Percentiles rank a stretch among this genome's conserved stretches.
phyloP scores from a whole-genome alignment of 2,888 invertebrate species.

The Fabriciana adippe region DNA sequence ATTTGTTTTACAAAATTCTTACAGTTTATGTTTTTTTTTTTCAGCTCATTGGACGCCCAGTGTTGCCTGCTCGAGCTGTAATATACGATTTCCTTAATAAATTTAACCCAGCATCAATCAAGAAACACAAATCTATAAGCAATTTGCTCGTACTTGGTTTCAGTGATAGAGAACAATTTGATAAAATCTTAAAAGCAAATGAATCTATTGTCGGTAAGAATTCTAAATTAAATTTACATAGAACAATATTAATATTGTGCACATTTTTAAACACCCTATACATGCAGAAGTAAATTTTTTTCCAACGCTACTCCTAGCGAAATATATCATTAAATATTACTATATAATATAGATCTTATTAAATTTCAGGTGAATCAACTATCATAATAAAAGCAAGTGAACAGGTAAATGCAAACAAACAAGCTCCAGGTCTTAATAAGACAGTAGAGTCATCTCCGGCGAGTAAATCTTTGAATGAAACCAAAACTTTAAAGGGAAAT shows the following conservation, averaged over 20 bases:
- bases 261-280: too few relatives aligned
- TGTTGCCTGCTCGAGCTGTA: constrained; percentile 56
- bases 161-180: constrained; percentile 51
- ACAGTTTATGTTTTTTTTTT: not conserved
- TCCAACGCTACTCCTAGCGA: too few relatives aligned
- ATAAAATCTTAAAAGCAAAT: constrained; percentile 54
- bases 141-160: constrained; percentile 67
- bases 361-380: constrained; percentile 50
- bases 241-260: too few relatives aligned
- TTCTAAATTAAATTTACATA: not conserved
- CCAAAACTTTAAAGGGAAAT: too few relatives aligned
- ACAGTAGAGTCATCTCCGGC: not conserved
- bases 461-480: too few relatives aligned
- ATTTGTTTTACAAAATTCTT: too few relatives aligned
- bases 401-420: constrained; percentile 31
- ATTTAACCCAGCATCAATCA: constrained; percentile 60
- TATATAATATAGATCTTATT: not conserved
- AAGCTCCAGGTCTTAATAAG: constrained; percentile 22
- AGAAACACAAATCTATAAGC: constrained; percentile 62
- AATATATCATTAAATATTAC: too few relatives aligned
- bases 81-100: constrained; percentile 61
- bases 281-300: too few relatives aligned
- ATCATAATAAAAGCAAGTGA: constrained; percentile 54
- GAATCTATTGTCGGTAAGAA: constrained; percentile 58
- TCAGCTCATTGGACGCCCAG: constrained; percentile 58